Evolutionary conservation across 2,888 invertebrate genomes (phyloP), one percentile per base, ranked within the genome.

Genomic region (Gastracanthus pulcherrimus): DNA sequence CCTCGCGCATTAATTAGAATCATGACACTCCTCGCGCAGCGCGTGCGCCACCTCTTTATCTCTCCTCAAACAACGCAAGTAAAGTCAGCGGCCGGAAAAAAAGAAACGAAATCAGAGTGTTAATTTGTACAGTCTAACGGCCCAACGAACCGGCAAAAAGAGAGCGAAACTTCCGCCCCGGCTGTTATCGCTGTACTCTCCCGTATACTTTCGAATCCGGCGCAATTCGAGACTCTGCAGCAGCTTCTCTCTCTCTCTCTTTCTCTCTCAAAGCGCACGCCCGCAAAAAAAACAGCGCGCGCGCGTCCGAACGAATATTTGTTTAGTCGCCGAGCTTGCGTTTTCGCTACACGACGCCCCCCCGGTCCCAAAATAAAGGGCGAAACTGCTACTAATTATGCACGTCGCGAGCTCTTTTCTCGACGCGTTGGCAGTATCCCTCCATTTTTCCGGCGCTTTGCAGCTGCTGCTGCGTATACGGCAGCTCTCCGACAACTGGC

Each of bases 311-410:
- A 69, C 48, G 64, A 62, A 77, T 74, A 67, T 76, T 66, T 76
- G 70, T 76, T 76, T 81, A 76, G 69, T 76, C 58, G 67, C 48
- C 26, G 45, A 0, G 6, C 19, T 48, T 36, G 16, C 7, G 34
- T 48, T 60, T 69, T 36, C 36, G n/a, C 71, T 9, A 3, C n/a
- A 16, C 23, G 19, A 11, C 48, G 9, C 3, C 29, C 36, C n/a
- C 5, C 7, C 1, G 9, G 23, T 16, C 60, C 7, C 48, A 70
- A 80, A 80, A 74, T 69, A 70, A 80, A 80, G 62, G 75, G 26
- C 23, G 58, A 69, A 66, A 69, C 48, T 51, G 58, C 19, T 76
- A 76, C 76, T 76, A 80, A 80, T 76, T 80, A 76, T 76, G 71
- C 71, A 31, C 66, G 41, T 69, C 67, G 60, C 66, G 29, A 19